A percentile compares a stretch with the other conserved stretches of the same genome.
Conservation (phyloP, 2,888 invertebrate genomes). For the Sylvicola cinctus region DNA sequence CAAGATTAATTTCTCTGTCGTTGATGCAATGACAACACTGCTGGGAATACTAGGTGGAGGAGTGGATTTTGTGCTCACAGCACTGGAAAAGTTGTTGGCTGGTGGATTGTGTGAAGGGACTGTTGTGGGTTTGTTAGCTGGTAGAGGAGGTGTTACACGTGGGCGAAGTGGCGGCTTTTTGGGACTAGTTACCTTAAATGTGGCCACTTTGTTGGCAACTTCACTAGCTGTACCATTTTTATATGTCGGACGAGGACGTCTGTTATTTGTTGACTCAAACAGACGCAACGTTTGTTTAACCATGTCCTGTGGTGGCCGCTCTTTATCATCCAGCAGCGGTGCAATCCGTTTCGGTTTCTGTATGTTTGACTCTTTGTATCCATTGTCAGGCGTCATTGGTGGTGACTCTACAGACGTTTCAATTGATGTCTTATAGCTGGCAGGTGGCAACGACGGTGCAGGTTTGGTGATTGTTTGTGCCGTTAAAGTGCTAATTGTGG, state of each 20-base stretch:
- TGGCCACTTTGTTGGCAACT: conserved; percentile 41
- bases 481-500: conserved; percentile 6
- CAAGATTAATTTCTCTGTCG: no score
- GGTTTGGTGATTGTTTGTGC: conserved; percentile 3
- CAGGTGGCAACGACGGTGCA: conserved; percentile 1
- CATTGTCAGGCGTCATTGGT: conserved; percentile 1
- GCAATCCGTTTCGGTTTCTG: conserved; percentile 36
- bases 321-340: conserved; percentile 46
- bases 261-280: conserved; percentile 50
- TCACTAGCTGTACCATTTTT: conserved; percentile 26
- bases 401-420: background rate
- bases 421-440: background rate
- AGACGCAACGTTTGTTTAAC: conserved; percentile 69
- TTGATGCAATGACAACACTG: no score
- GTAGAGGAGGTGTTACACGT: conserved; percentile 14
- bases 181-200: conserved; percentile 38
- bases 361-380: conserved; percentile 19
- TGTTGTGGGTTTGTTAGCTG: conserved; percentile 16
- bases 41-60: no score
- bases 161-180: conserved; percentile 2
- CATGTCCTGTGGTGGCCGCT: conserved; percentile 73
- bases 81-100: conserved; percentile 2
- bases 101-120: conserved; percentile 8
- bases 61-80: no score
- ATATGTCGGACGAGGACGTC: conserved; percentile 18